Evolutionary conservation across 2,113 vertebrate species (phyloP).

Genomic region (Bambusicola thoracicus): DNA sequence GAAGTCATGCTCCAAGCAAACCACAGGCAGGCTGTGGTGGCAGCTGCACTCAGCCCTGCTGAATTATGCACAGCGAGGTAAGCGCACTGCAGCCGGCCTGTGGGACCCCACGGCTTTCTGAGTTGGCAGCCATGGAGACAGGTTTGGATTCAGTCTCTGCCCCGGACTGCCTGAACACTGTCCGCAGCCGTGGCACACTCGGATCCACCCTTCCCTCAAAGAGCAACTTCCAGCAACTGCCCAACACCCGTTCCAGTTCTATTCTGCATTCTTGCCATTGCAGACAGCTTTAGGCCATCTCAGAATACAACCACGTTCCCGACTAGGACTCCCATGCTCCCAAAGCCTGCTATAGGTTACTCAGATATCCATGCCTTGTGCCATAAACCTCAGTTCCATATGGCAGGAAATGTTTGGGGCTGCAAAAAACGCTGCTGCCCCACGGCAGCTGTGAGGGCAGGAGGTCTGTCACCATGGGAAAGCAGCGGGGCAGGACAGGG

Average conservation of each 20-base stretch:
- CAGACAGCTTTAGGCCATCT: neutral
- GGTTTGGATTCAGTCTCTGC: neutral
- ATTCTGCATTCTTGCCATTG: neutral
- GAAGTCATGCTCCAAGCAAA: slow-evolving; percentile 4
- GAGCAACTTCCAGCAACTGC: neutral
- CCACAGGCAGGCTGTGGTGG: neutral
- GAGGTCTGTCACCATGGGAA: neutral
- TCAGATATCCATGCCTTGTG: too few relatives aligned
- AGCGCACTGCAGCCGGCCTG: neutral
- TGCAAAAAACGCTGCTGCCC: neutral
- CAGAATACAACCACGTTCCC: neutral
- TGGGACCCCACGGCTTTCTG: neutral
- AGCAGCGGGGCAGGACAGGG: neutral
- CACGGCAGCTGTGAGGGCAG: neutral
- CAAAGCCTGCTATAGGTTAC: neutral
- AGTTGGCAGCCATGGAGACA: neutral
- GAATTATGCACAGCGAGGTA: neutral
- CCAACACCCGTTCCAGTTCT: neutral
- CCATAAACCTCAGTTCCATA: neutral
- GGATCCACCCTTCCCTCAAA: neutral
- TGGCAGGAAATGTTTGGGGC: neutral
- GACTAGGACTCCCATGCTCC: neutral
- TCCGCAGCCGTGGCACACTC: neutral
- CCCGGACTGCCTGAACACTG: neutral
- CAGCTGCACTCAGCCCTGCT: neutral